Evolutionary conservation across 2,797 vertebrate species (phyloP), one percentile per base, ranked within the genome.

Genomic region (Hapalemur alaotrensis): DNA sequence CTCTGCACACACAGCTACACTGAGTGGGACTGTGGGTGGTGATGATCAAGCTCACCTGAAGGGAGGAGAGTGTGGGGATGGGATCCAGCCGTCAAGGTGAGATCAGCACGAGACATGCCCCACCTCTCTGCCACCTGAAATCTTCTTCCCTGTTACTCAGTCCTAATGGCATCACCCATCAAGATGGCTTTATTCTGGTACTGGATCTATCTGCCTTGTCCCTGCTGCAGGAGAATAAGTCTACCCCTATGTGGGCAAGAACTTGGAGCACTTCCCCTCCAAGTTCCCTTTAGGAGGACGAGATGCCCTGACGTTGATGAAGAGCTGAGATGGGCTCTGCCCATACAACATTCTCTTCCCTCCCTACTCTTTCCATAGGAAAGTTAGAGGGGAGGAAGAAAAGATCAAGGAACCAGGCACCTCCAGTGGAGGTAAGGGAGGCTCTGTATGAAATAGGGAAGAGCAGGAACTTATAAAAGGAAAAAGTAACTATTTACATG

Each of bases 401-500:
- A 80, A 72, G 41, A 61, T 41, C 4, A 30, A 84, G 67, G 63
- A 78, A 14, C 67, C 92, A 78, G 25, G 78, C 52, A 28, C 85
- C 91, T 81, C 57, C 32, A 20, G 76, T 46, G 25, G 87, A 95
- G 80, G 65, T 5, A 2, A 69, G 46, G 52, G 57, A 93, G 79
- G 50, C 73, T 86, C 52, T 72, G 13, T 13, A 7, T 57, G 59
- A 78, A 89, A 48, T 20, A 2, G 12, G 90, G 80, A 85, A 78
- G 38, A 38, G 17, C 82, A 18, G 46, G 79, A 84, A 65, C 52
- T 1, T 15, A 30, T 1, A 67, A 18, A 84, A 73, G 63, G 80
- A 48, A 89, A 70, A 95, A 86, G 88, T 96, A 89, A 11, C 28
- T 97, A 96, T 98, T 98, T 97, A 97, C 96, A 95, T 11, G 70